phyloP scores from a whole-genome alignment of 2,797 vertebrate species.

The Lindbergichthys nudifrons region DNA sequence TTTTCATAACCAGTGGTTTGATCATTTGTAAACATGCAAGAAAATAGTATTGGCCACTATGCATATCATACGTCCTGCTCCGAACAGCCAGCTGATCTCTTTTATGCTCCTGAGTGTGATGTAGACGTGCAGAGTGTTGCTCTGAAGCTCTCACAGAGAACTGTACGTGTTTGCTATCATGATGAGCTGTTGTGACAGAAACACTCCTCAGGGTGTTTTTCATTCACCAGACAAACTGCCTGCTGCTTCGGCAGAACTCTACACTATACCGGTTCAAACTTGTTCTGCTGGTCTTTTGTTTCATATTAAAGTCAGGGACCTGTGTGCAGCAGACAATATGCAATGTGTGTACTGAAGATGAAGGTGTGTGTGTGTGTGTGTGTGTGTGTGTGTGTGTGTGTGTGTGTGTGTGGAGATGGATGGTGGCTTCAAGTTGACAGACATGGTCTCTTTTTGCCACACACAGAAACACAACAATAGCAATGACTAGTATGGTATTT shows the following conservation, averaged over 20 bases:
- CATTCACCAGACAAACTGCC: background rate
- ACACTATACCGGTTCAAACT: conserved; percentile 24
- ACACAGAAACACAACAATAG: background rate
- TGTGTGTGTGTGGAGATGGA: background rate
- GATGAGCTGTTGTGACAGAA: conserved; percentile 11
- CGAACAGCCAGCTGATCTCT: background rate
- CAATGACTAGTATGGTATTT: background rate
- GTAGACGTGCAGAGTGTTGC: background rate
- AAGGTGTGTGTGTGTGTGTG: background rate
- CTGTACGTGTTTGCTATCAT: background rate
- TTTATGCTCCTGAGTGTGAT: background rate
- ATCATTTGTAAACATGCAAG: background rate
- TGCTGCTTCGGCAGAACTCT: background rate
- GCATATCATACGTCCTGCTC: background rate
- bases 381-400: background rate
- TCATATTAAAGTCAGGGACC: conserved; percentile 11
- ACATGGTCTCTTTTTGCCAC: background rate
- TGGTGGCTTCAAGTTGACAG: conserved; percentile 1
- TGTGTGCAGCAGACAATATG: background rate
- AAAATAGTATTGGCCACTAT: background rate
- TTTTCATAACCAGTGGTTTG: background rate
- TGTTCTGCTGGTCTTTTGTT: conserved; percentile 14
- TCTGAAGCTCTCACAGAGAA: background rate
- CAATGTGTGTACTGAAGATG: conserved; percentile 10
- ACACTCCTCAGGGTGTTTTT: conserved; percentile 5